Base-by-base conservation (phyloP, 1,140 invertebrate species). In the Cephus cinctus region DNA sequence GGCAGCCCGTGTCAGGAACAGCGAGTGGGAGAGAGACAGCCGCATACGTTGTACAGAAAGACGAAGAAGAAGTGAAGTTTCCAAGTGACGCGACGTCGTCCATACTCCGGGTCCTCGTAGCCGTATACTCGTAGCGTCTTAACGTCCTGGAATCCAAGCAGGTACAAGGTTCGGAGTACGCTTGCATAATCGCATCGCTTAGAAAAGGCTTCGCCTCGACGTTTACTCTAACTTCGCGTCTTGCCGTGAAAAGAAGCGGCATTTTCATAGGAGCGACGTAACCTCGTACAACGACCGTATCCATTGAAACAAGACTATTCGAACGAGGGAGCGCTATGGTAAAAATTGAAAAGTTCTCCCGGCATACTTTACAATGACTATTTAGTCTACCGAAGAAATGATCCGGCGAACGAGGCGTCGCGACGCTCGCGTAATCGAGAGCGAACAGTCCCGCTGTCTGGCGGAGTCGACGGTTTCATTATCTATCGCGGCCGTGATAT, bases 11-110 rank as follows among this genome's bases (percentile, higher is more conserved):
- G n/a, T n/a, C n/a, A n/a, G n/a, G n/a, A n/a, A n/a, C n/a, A n/a
- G n/a, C n/a, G n/a, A n/a, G n/a, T n/a, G n/a, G n/a, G 56, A 56
- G 32, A 52, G 46, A 52, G 52, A 47, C 44, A 47, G 47, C 45
- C 35, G 49, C 40, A 23, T 21, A 20, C 47, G 38, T 65, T 50
- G 52, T 31, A 32, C 34, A 21, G 8, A 40, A 23, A 39, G 41
- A 19, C 14, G 36, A 43, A n/a, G 31, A 36, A 15, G 30, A 50
- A 21, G 14, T 50, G 30, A 42, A 55, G 41, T 42, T 52, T 52
- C 40, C 45, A 48, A 47, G n/a, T 8, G 49, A 45, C 56, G 56
- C 41, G 61, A 43, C 32, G 21, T 47, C 41, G 20, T 50, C 34
- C n/a, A 27, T n/a, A 27, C 39, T 43, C 30, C 21, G 34, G 32